Evolutionary conservation across 2,888 invertebrate genomes (phyloP), one percentile per base, ranked within the genome.

Genomic region (Acrobasis suavella): DNA sequence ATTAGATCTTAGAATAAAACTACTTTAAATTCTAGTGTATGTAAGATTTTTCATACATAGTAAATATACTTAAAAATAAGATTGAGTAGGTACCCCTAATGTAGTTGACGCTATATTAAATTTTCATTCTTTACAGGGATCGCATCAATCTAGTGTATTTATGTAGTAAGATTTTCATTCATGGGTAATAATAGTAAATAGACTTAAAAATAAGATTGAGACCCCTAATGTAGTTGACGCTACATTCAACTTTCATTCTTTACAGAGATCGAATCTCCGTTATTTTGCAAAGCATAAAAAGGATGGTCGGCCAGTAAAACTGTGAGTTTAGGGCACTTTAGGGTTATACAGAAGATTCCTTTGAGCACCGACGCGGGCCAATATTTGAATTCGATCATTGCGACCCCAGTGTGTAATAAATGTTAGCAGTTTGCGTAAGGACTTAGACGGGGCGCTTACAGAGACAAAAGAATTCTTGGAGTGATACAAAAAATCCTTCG

Each of bases 401-500:
- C 39, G 17, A 15, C 55, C 46, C 52, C 50, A 65, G 56, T 64
- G 63, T 61, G 66, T 67, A 67, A 63, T 64, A 65, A 66, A 67
- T 66, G 63, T 64, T 62, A 64, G 42, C 58, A 64, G 67, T 68
- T 65, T 66, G 68, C 64, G 65, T 62, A 65, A 67, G 63, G 65
- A 67, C 62, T 67, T 66, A 63, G 63, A 66, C 63, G 64, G 64
- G n/a, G n/a, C n/a, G n/a, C n/a, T 67, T 66, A 66, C 68, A 69
- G 67, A 66, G 67, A 65, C 61, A 70, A 71, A 73, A 64, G 69
- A 8, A 70, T 65, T 64, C 50, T 58, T 54, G 62, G 60, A 63
- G 71, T 71, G 72, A 73, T 71, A 69, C 68, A 65, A 69, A 72
- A 71, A 70, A 67, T 65, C 69, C 68, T 55, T 55, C 16, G 10